Percentiles rank a stretch among this genome's conserved stretches.
Evolutionary conservation across 2,888 invertebrate genomes (phyloP).

Genomic region (Pimpla rufipes): DNA sequence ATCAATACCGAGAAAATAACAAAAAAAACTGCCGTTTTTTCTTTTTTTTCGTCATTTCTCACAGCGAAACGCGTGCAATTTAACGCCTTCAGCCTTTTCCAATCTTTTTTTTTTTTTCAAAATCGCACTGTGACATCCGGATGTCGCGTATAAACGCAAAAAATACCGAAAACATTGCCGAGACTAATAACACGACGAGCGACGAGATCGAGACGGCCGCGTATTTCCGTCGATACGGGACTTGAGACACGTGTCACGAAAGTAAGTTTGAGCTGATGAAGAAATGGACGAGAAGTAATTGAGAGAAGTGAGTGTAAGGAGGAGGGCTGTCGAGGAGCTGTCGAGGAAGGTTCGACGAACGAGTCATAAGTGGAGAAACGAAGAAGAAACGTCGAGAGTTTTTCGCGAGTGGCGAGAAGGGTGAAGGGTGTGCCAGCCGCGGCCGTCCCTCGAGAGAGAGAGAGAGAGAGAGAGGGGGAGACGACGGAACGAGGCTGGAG

Average conservation of each 20-base stretch:
- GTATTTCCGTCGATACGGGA: too few relatives aligned
- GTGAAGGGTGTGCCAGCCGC: background rate
- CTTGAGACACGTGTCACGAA: background rate
- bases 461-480: conserved; percentile 24
- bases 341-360: background rate
- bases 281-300: background rate
- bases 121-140: too few relatives aligned
- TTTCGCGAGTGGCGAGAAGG: background rate
- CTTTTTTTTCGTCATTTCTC: too few relatives aligned
- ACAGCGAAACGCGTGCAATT: too few relatives aligned
- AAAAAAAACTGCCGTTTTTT: background rate
- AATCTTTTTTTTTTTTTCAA: too few relatives aligned
- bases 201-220: too few relatives aligned
- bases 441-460: conserved; percentile 28
- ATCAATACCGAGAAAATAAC: background rate
- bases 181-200: too few relatives aligned
- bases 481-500: conserved; percentile 4
- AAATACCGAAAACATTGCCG: too few relatives aligned
- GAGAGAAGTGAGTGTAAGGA: too few relatives aligned
- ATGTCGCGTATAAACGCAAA: too few relatives aligned
- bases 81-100: too few relatives aligned
- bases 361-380: background rate
- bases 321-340: background rate
- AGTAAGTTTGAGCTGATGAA: background rate
- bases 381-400: conserved; percentile 16